Conservation (phyloP, 2,888 invertebrate species). For the Aphelenchoides bicaudatus region DNA sequence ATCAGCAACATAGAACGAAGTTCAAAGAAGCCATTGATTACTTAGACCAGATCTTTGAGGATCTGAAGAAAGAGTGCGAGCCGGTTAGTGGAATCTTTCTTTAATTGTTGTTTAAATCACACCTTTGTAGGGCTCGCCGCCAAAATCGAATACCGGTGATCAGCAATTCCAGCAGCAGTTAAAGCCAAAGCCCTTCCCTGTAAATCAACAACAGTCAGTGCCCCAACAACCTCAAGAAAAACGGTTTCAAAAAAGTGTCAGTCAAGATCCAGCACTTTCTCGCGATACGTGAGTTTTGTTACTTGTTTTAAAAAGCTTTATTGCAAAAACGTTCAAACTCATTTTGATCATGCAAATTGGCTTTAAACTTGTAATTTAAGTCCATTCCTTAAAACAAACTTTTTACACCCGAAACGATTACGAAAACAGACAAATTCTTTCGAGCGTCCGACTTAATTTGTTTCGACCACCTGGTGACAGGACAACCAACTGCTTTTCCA, state of each 20-base stretch:
- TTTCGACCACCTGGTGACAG: too few relatives aligned
- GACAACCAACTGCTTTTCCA: too few relatives aligned
- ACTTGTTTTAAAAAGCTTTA: too few relatives aligned
- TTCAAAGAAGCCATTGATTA: constrained; percentile 60
- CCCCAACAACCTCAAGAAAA: constrained; percentile 1
- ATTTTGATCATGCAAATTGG: background rate
- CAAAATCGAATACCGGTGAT: background rate
- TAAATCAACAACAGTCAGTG: background rate
- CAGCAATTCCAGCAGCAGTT: background rate
- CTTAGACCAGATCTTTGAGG: constrained; percentile 59
- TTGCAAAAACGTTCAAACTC: background rate
- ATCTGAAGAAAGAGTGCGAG: constrained; percentile 53
- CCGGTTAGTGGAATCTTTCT: too few relatives aligned
- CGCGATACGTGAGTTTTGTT: background rate
- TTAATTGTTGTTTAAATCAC: background rate
- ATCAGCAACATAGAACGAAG: constrained; percentile 41
- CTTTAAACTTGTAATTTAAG: too few relatives aligned
- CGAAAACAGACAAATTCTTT: too few relatives aligned
- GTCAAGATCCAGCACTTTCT: constrained; percentile 13
- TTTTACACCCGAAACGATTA: background rate
- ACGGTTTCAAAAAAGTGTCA: constrained; percentile 9
- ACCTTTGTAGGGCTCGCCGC: background rate
- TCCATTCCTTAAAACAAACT: background rate
- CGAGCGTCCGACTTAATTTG: too few relatives aligned
- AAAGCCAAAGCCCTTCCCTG: constrained; percentile 17